Base-by-base conservation (phyloP, 1,140 invertebrate genomes). In the Oedothorax gibbosus region DNA sequence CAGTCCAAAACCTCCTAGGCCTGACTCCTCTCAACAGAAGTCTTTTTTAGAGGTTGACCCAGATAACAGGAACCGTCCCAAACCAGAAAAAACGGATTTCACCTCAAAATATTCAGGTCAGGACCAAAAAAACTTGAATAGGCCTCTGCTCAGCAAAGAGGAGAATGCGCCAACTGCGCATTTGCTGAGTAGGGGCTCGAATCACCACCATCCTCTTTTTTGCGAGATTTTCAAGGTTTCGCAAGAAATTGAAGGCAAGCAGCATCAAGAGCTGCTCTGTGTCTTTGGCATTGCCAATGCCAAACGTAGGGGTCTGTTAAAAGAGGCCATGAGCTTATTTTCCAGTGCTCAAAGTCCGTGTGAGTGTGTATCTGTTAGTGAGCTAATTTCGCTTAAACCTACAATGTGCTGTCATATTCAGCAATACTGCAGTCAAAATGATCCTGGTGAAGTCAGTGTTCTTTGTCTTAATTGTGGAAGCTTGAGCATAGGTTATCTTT, bases 61-160 rank as follows among this genome's bases (percentile, higher is more conserved):
- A 21, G 86, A 86, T 53, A 79, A 84, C 15, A 77, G 86, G 60
- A 86, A 77, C 65, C 72, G 86, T 2, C 86, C 86, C 14, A 86
- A 86, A 76, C 14, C 56, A 53, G 79, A 65, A 0, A 7, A 51
- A 51, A n/a, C 77, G 53, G 50, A 73, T 83, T 73, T 78, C 77
- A 66, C 75, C 73, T 72, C 65, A 49, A 64, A 86, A 79, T 57
- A 10, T 57, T 9, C 62, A 65, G 51, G 68, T n/a, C 66, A 78
- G 86, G 66, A 85, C 71, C 78, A 79, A 86, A 86, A 86, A 86
- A 86, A 86, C 86, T 77, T 73, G 86, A 79, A n/a, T 86, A 86
- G 60, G 86, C 86, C 86, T 86, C 86, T 86, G 82, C 76, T 79
- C 82, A 85, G 81, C 68, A n/a, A 21, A 21, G 86, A 35, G 86